Conservation (phyloP, 53 echinoderm and acorn worm species). For the Actinopyga echinites region DNA sequence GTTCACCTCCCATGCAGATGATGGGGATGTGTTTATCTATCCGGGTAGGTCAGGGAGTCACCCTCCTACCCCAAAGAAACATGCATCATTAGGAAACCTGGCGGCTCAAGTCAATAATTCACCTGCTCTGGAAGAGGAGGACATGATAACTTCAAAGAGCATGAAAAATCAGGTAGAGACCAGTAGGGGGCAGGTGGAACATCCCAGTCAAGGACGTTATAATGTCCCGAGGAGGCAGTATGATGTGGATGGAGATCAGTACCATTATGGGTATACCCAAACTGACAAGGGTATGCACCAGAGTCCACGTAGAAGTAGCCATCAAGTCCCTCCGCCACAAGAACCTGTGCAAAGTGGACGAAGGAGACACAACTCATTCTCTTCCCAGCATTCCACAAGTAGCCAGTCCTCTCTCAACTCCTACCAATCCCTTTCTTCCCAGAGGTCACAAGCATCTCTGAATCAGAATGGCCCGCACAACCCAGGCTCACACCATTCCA, state of each 20-base stretch:
- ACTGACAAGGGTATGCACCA: conserved; percentile 5
- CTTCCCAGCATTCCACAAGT: conserved; percentile 87
- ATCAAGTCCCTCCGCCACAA: conserved; percentile 7
- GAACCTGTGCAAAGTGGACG: neutral
- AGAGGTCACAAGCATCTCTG: conserved; percentile 38
- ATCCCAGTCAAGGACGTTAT: conserved; percentile 16
- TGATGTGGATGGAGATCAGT: conserved; percentile 14
- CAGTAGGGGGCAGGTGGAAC: neutral
- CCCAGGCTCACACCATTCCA: conserved; percentile 55
- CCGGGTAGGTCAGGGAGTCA: conserved; percentile 68
- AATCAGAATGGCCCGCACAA: neutral
- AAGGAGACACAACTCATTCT: conserved; percentile 81
- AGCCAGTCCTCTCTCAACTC: conserved; percentile 86
- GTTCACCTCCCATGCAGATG: conserved; percentile 35
- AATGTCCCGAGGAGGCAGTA: neutral
- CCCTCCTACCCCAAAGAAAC: conserved; percentile 90
- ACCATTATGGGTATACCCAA: conserved; percentile 2
- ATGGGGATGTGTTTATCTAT: conserved; percentile 69
- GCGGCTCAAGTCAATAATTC: conserved; percentile 55
- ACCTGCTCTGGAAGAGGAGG: conserved; percentile 13
- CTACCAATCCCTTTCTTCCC: conserved; percentile 59
- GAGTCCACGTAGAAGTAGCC: conserved; percentile 35
- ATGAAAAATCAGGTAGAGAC: conserved; percentile 17
- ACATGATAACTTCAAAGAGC: conserved; percentile 8
- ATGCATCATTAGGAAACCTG: conserved; percentile 83